Conservation (phyloP, 2,888 invertebrate species). For the Nemapogon koenigi region DNA sequence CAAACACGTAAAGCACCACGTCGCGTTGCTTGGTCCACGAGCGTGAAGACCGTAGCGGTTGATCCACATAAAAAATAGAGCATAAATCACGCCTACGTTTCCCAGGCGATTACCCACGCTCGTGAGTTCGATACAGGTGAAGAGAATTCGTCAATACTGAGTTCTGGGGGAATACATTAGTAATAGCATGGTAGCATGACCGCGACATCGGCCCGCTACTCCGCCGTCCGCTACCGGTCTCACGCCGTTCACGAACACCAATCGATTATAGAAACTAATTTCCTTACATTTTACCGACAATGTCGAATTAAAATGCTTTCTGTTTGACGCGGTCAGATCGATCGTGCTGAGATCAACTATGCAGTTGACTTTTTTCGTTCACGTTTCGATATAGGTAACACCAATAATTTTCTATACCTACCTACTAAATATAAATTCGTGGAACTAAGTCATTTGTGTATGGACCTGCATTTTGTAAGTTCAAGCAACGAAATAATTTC, state of each 20-base stretch:
- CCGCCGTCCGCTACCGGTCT: slow-evolving; percentile 3
- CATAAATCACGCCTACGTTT: slow-evolving; percentile 25
- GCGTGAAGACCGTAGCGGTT: slow-evolving; percentile 23
- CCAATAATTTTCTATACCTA: too few relatives aligned
- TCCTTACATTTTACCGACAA: slow-evolving; percentile 11
- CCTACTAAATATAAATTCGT: too few relatives aligned
- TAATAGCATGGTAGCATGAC: slow-evolving; percentile 4
- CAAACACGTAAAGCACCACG: too few relatives aligned
- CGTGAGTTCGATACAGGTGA: slow-evolving; percentile 22
- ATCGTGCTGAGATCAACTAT: too few relatives aligned
- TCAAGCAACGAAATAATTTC: too few relatives aligned
- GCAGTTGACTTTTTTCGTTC: too few relatives aligned
- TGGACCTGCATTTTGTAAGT: too few relatives aligned
- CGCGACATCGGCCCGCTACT: slow-evolving; percentile 3
- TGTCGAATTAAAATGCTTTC: slow-evolving; percentile 1
- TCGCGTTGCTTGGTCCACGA: too few relatives aligned
- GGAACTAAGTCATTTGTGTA: too few relatives aligned
- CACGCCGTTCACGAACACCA: slow-evolving; percentile 10
- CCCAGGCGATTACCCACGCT: slow-evolving; percentile 27
- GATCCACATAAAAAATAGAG: slow-evolving; percentile 26
- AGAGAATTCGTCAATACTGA: slow-evolving; percentile 13
- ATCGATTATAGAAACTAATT: slow-evolving; percentile 14
- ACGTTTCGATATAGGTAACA: too few relatives aligned
- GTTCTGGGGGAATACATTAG: not conserved
- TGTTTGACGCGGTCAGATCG: slow-evolving; percentile 1